Base-by-base conservation (phyloP, 2,113 vertebrate genomes). In the Chloropsis hardwickii region DNA sequence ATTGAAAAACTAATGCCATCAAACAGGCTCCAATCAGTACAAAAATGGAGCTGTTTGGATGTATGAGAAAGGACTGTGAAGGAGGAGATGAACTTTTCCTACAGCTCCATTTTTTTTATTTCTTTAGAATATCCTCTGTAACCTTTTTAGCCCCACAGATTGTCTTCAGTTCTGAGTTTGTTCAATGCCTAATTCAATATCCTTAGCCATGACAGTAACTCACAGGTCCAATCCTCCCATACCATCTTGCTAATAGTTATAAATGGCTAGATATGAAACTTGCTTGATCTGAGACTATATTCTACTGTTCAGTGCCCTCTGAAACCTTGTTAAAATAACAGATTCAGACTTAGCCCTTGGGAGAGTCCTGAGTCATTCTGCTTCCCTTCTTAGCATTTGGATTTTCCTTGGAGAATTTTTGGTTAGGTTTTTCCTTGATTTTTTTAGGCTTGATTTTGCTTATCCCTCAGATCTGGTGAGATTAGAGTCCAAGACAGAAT, bases 381-480 rank as follows among this genome's bases (percentile, higher is more conserved):
- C 22, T 51, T 81, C 25, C 60, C 53, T 74, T 57, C 56, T 78
- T 10, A 86, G n/a, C 47, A 42, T 65, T 56, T 64, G 90, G 72
- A 56, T 86, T 96, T 84, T 90, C 76, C 86, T 92, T 8, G 44
- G 76, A 81, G 80, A 81, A 2, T 83, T 86, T 88, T 64, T 0
- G 0, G 79, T 76, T 78, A 83, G 23, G 18, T 61, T 93, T 94
- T 86, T 79, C 57, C 57, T 37, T 37, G 37, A 37, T 37, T 37
- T 37, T 37, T 37, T 37, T 37, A 37, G 37, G 37, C 84, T 87
- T 87, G 72, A 72, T 88, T 95, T 93, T 85, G 15, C 56, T 95
- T 94, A 71, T 94, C 86, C 91, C 57, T 81, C 44, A 90, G 76
- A 95, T 90, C n/a, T 72, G 51, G 40, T 81, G 80, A 93, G 82